Conservation (phyloP, 2,888 invertebrate genomes). For the Ectemnius lituratus region DNA sequence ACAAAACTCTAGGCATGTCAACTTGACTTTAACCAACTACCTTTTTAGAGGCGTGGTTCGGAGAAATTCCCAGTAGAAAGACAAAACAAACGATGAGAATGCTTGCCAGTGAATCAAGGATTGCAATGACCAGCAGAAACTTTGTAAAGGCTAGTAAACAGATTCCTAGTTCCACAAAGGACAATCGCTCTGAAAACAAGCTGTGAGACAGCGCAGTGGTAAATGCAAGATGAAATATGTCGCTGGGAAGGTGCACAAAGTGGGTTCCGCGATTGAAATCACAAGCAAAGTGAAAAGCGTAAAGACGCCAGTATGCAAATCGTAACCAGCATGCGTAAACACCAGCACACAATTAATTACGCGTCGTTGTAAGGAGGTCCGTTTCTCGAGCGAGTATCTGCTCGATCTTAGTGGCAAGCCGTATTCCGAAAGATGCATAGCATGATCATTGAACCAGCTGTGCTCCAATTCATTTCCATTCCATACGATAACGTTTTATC, state of each 20-base stretch:
- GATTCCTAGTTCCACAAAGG: no score
- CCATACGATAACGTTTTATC: no score
- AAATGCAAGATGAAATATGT: no score
- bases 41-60: slow-evolving; percentile 12
- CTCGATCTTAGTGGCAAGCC: neutral
- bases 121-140: neutral
- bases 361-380: neutral
- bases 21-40: neutral
- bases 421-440: neutral
- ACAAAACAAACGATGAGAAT: neutral
- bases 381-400: neutral
- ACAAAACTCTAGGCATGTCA: neutral
- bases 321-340: neutral
- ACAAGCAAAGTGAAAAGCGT: neutral
- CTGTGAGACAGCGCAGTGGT: no score
- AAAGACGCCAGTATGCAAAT: neutral
- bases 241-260: no score
- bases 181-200: no score
- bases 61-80: slow-evolving; percentile 18
- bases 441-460: neutral
- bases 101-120: no score
- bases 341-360: neutral
- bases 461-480: neutral
- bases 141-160: neutral
- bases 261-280: neutral